Conservation (phyloP, 2,888 invertebrate genomes). For the Neoscelio sp. region DNA sequence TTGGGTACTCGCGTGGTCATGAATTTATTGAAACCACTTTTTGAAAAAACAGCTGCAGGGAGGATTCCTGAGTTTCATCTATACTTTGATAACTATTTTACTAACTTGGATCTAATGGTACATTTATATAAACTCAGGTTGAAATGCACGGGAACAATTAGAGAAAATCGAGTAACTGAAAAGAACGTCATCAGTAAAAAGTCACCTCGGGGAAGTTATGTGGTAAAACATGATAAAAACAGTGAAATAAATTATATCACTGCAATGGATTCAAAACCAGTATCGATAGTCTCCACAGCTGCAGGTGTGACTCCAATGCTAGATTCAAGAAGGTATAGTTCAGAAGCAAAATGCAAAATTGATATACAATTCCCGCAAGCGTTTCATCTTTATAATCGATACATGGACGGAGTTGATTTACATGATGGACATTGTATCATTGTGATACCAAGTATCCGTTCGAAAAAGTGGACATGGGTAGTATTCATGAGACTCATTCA, state of each 20-base stretch:
- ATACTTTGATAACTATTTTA: slow-evolving; percentile 51
- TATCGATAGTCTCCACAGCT: slow-evolving; percentile 24
- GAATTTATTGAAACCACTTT: background rate
- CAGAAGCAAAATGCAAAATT: background rate
- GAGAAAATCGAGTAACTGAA: slow-evolving; percentile 45
- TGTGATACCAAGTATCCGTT: slow-evolving; percentile 53
- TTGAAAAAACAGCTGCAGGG: no score
- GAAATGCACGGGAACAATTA: slow-evolving; percentile 51
- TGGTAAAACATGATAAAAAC: slow-evolving; percentile 28
- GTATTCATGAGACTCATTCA: slow-evolving; percentile 57
- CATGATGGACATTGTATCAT: slow-evolving; percentile 50
- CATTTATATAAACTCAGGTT: slow-evolving; percentile 47
- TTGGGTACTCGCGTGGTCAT: no score
- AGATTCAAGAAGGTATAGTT: background rate
- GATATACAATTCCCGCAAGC: slow-evolving; percentile 12
- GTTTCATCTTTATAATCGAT: slow-evolving; percentile 11
- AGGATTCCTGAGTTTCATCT: no score
- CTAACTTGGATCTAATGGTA: slow-evolving; percentile 45
- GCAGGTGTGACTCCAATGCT: slow-evolving; percentile 8
- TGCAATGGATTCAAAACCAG: slow-evolving; percentile 30
- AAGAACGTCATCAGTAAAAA: slow-evolving; percentile 49
- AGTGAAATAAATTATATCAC: slow-evolving; percentile 25
- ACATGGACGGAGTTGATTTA: slow-evolving; percentile 36
- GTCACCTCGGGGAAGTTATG: slow-evolving; percentile 22
- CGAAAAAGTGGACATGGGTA: slow-evolving; percentile 65